These are phyloP conservation scores for Nerophis ophidion DNA, from an alignment of 2,113 vertebrate species.

Conservation along the genomic window DNA sequence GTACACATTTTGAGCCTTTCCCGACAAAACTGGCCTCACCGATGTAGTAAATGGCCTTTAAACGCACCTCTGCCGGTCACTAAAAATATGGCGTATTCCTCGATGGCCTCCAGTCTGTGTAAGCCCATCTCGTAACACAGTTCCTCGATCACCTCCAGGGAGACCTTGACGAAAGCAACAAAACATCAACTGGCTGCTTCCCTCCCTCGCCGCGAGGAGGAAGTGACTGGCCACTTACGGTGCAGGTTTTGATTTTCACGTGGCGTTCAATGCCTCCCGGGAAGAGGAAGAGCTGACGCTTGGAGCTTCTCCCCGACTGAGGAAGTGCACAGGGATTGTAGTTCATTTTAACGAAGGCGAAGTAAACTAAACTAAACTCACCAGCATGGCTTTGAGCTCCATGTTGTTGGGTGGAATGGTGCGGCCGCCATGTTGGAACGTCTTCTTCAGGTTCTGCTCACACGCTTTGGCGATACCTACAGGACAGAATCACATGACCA, in stretches of 20 bases:
- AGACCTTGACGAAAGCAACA: constrained; percentile 71
- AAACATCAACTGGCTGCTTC: background rate
- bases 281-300: constrained; percentile 92
- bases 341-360: background rate
- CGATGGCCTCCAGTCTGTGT: constrained; percentile 77
- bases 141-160: constrained; percentile 87
- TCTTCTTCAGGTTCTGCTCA: constrained; percentile 89
- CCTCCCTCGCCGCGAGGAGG: no score
- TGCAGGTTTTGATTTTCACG: constrained; percentile 91
- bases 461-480: constrained; percentile 90
- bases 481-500: background rate
- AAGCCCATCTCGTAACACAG: constrained; percentile 91
- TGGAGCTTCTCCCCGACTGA: constrained; percentile 92
- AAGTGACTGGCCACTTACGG: constrained; percentile 66
- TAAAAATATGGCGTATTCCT: constrained; percentile 87
- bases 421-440: constrained; percentile 82
- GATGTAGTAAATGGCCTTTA: background rate
- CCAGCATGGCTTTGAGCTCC: constrained; percentile 94
- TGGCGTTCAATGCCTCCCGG: constrained; percentile 90
- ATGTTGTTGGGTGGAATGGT: constrained; percentile 79
- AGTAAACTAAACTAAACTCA: constrained; percentile 56
- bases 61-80: constrained; percentile 80
- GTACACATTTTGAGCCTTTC: no score
- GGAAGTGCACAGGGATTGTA: background rate
- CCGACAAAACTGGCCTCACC: background rate